A percentile compares a stretch with the other conserved stretches of the same genome.
These are phyloP conservation scores for Triplophysa rosa DNA, from an alignment of 2,113 vertebrate species.

Conservation along the genomic window DNA sequence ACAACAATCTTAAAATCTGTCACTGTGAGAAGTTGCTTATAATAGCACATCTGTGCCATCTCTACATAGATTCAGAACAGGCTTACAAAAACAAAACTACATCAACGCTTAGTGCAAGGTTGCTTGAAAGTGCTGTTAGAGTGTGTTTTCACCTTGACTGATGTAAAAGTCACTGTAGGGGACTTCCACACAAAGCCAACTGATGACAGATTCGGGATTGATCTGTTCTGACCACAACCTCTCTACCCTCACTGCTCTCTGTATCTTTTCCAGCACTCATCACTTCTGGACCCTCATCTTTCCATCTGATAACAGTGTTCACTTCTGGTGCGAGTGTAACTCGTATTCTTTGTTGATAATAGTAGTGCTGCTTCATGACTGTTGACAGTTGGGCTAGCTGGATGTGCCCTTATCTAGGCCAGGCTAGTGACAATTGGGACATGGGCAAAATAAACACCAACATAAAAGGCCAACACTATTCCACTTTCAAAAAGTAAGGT, in stretches of 20 bases:
- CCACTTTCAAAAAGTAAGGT: neutral
- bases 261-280: neutral
- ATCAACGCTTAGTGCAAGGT: constrained; percentile 1
- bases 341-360: constrained; percentile 10
- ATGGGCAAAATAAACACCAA: constrained; percentile 6
- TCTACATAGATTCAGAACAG: neutral
- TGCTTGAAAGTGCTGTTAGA: constrained; percentile 19
- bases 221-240: constrained; percentile 15
- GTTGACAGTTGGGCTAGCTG: neutral
- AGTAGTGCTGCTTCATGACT: constrained; percentile 12
- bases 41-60: neutral
- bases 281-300: neutral
- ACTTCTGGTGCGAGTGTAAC: constrained; percentile 13
- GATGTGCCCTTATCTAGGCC: neutral
- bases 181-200: neutral
- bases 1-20: neutral
- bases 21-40: constrained; percentile 13
- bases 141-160: constrained; percentile 11
- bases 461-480: neutral
- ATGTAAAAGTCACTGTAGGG: constrained; percentile 3
- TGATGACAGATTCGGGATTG: constrained; percentile 9
- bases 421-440: neutral
- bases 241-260: neutral
- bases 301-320: constrained; percentile 1
- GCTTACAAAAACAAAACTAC: constrained; percentile 18